A percentile compares a stretch with the other conserved stretches of the same genome.
Evolutionary conservation across 2,888 invertebrate genomes (phyloP).

Genomic region (Sipunculus nudus): DNA sequence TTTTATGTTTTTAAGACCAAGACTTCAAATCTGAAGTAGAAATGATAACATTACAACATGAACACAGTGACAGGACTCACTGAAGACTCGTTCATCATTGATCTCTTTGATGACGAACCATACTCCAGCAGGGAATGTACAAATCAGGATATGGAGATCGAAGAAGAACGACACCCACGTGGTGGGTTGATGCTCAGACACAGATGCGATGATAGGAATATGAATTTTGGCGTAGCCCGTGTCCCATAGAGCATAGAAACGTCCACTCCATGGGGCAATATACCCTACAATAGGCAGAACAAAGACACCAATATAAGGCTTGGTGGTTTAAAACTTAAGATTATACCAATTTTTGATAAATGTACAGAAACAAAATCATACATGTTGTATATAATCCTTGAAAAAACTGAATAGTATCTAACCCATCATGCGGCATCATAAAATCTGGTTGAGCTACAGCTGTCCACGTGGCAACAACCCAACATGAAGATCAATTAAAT

Average conservation of each 20-base stretch:
- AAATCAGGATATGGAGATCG: conserved; percentile 94
- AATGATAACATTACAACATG: no score
- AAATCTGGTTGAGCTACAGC: no score
- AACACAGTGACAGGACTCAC: no score
- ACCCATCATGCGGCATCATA: no score
- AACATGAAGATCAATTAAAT: no score
- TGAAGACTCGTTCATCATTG: conserved; percentile 97
- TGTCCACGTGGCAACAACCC: no score
- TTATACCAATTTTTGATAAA: background rate
- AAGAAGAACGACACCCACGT: conserved; percentile 94
- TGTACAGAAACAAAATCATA: background rate
- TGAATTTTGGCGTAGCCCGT: conserved; percentile 99
- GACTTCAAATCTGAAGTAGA: no score
- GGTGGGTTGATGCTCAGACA: conserved; percentile 99
- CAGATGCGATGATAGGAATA: conserved; percentile 98
- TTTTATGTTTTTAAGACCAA: no score
- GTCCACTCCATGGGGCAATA: conserved; percentile 95
- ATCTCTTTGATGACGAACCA: conserved; percentile 99
- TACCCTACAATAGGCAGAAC: conserved; percentile 73
- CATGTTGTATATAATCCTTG: no score
- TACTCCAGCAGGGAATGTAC: conserved; percentile 96
- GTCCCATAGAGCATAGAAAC: conserved; percentile 99
- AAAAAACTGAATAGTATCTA: no score
- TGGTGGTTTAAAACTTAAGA: background rate
- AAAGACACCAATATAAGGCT: no score